Conservation (phyloP, 1,140 invertebrate genomes). For the Drosophila quadrilineata region DNA sequence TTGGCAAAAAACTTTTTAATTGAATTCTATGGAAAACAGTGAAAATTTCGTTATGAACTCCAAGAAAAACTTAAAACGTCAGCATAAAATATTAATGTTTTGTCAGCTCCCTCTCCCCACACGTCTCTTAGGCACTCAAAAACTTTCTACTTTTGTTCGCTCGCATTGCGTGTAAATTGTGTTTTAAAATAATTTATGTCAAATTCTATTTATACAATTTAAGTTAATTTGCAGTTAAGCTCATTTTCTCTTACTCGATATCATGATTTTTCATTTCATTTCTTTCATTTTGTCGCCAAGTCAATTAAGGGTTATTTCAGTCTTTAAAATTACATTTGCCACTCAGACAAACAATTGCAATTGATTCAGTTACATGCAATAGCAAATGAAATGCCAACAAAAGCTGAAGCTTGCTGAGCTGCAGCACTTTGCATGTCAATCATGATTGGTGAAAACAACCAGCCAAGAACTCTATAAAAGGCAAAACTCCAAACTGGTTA, state of each 20-base stretch:
- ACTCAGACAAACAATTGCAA: background rate
- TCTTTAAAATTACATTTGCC: slow-evolving; percentile 28
- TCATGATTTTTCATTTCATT: background rate
- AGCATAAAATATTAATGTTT: slow-evolving; percentile 43
- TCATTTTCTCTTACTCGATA: slow-evolving; percentile 31
- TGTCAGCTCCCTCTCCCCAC: no score
- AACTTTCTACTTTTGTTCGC: slow-evolving; percentile 3
- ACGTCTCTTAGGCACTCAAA: no score
- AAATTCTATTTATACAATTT: slow-evolving; percentile 40
- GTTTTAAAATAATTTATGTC: slow-evolving; percentile 38
- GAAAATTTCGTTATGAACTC: slow-evolving; percentile 60
- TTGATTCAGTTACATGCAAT: slow-evolving; percentile 8
- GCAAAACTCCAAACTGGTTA: slow-evolving; percentile 22
- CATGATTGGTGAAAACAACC: slow-evolving; percentile 54
- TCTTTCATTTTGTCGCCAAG: background rate
- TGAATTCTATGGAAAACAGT: slow-evolving; percentile 65
- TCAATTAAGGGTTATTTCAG: background rate
- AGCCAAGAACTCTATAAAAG: slow-evolving; percentile 29
- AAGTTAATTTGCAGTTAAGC: no score
- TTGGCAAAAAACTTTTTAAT: slow-evolving; percentile 64
- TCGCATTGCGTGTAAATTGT: slow-evolving; percentile 38
- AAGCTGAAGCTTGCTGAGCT: slow-evolving; percentile 4
- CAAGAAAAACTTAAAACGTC: slow-evolving; percentile 59
- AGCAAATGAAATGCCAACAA: slow-evolving; percentile 48
- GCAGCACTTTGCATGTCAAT: slow-evolving; percentile 63